phyloP scores from a whole-genome alignment of 2,888 invertebrate genomes.

The Anoplius nigerrimus region DNA sequence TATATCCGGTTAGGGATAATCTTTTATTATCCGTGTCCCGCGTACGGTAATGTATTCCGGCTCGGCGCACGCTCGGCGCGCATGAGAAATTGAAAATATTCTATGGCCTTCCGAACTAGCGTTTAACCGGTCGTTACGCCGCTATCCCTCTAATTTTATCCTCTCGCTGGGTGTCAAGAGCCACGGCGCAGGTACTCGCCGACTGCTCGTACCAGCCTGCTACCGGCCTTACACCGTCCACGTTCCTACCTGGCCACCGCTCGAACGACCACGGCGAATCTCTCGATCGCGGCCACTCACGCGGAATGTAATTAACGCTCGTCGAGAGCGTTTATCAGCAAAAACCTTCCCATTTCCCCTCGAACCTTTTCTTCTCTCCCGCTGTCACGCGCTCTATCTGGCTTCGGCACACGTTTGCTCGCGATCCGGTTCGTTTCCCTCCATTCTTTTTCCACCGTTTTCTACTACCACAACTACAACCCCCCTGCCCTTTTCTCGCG shows the following conservation, averaged over 20 bases:
- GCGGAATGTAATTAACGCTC: slow-evolving; percentile 69
- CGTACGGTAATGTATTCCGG: no score
- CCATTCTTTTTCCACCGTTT: background rate
- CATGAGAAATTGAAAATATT: background rate
- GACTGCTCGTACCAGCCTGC: no score
- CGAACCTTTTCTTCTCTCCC: slow-evolving; percentile 17
- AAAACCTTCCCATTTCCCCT: slow-evolving; percentile 41
- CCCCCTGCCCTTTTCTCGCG: slow-evolving; percentile 18
- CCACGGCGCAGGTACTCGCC: no score
- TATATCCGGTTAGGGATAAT: slow-evolving; percentile 1
- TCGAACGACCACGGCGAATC: slow-evolving; percentile 55
- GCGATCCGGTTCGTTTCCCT: slow-evolving; percentile 21
- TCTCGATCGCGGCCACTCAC: slow-evolving; percentile 59
- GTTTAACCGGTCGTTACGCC: slow-evolving; percentile 3
- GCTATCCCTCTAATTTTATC: slow-evolving; percentile 45
- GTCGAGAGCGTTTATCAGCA: slow-evolving; percentile 44
- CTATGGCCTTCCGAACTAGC: no score
- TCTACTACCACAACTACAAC: background rate
- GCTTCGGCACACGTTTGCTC: background rate
- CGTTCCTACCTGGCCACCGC: no score
- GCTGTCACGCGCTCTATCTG: background rate
- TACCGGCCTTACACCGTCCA: no score
- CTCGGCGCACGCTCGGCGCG: background rate
- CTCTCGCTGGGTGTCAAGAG: slow-evolving; percentile 15
- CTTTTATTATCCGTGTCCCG: background rate